Evolutionary conservation across 1,140 invertebrate genomes (phyloP), one percentile per base, ranked within the genome.

Genomic region (Brachionus koreanus): DNA sequence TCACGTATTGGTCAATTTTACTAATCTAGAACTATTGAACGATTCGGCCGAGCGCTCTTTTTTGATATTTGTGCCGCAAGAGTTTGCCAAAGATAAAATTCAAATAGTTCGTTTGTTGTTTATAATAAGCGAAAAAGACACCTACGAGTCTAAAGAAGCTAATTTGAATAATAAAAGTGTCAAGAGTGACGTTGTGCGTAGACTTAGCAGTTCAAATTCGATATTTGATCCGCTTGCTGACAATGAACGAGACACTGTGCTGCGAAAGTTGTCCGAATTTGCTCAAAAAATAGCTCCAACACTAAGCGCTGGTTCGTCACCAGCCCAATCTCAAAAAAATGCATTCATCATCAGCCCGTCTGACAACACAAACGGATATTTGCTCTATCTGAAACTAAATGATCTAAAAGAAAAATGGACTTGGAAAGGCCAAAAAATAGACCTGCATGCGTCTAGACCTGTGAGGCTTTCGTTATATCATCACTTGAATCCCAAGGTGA

Each of bases 41-140:
- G 49, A 57, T 57, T 33, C 49, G 13, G 9, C 10, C 10, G 42
- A 46, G 49, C 7, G n/a, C 12, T 77, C 74, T 3, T 77, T 77
- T 77, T 77, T 79, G 19, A 65, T 79, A 0, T 79, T 79, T 43
- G 76, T 79, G 5, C 76, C 76, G 3, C 49, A 29, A 13, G 76
- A 79, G n/a, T 65, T 79, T 57, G 13, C 33, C 16, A 79, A 79
- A 4, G 49, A 79, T 6, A 79, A 49, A 37, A 65, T 65, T 52
- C 76, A 79, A 79, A 61, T 79, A 61, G 37, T 49, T 13, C 19
- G 76, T n/a, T 9, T 79, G 7, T 19, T 79, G 0, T 61, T 79
- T 33, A 35, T 79, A 63, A 79, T 65, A 12, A 79, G 46, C 57
- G 76, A 49, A 4, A 79, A 79, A 29, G 37, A 39, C 76, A 37